Evolutionary conservation across 1,140 invertebrate genomes (phyloP).

Genomic region (Megathymus violae): DNA sequence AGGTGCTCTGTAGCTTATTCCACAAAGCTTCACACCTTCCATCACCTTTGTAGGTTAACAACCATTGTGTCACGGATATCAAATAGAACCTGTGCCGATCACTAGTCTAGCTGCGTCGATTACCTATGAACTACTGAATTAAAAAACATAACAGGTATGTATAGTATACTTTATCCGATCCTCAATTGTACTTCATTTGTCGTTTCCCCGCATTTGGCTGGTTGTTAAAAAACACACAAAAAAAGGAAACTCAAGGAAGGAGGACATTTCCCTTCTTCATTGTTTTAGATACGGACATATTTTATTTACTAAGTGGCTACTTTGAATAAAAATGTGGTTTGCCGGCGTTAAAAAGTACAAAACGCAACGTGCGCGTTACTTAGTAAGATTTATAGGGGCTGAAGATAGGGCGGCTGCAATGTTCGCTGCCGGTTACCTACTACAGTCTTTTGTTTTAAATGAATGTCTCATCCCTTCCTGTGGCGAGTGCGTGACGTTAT

Average conservation of each 20-base stretch:
- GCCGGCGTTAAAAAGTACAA: constrained; percentile 73
- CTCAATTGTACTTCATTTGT: constrained; percentile 46
- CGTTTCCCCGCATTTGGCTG: constrained; percentile 37
- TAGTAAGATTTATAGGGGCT: constrained; percentile 46
- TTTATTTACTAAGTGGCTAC: constrained; percentile 78
- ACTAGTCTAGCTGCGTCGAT: too few species aligned
- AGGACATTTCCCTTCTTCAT: constrained; percentile 65
- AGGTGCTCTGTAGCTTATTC: too few species aligned
- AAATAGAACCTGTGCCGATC: too few species aligned
- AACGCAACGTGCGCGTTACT: constrained; percentile 44
- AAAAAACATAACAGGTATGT: constrained; percentile 1
- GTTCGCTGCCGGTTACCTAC: not conserved
- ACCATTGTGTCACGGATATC: too few species aligned
- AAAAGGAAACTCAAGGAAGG: constrained; percentile 55
- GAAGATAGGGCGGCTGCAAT: constrained; percentile 15
- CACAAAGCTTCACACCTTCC: too few species aligned
- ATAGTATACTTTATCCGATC: constrained; percentile 12
- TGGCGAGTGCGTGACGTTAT: not conserved
- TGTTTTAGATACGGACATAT: constrained; percentile 73
- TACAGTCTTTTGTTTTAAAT: constrained; percentile 2
- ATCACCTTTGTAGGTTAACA: too few species aligned
- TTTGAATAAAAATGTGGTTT: constrained; percentile 80
- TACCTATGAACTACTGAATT: too few species aligned
- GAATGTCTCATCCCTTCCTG: constrained; percentile 9
- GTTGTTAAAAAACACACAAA: constrained; percentile 52